Evolutionary conservation across 1,140 invertebrate genomes (phyloP).

Genomic region (Idris sp.): DNA sequence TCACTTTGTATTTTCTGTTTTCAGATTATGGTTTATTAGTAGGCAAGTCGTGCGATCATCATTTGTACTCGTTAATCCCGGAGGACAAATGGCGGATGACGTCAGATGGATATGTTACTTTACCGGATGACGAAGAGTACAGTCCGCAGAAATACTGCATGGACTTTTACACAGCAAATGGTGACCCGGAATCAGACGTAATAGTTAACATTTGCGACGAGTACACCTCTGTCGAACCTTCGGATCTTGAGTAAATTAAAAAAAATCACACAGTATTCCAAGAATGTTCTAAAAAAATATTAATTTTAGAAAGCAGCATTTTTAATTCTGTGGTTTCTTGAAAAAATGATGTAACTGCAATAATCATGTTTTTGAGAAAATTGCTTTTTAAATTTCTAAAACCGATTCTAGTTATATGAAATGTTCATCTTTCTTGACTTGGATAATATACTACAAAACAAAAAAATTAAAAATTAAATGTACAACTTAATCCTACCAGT

Average conservation of each 20-base stretch:
- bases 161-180: slow-evolving; percentile 18
- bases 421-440: no score
- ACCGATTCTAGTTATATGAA: no score
- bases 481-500: no score
- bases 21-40: slow-evolving; percentile 49
- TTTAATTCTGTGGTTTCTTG: no score
- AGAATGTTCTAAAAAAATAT: no score
- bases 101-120: slow-evolving; percentile 40
- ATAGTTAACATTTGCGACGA: slow-evolving; percentile 21
- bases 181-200: slow-evolving; percentile 8
- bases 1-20: slow-evolving; percentile 20
- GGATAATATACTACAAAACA: no score
- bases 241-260: slow-evolving; percentile 34
- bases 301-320: no score
- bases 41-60: slow-evolving; percentile 31
- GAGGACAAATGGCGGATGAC: slow-evolving; percentile 49
- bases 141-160: slow-evolving; percentile 43
- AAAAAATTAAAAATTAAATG: no score
- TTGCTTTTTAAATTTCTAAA: no score
- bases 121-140: slow-evolving; percentile 34
- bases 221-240: slow-evolving; percentile 6
- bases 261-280: no score
- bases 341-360: no score
- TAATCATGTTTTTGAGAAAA: no score
- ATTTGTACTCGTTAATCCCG: slow-evolving; percentile 34